A percentile compares a stretch with the other conserved stretches of the same genome.
These are phyloP conservation scores for Eurytoma californica DNA, from an alignment of 2,888 invertebrate species.

Conservation along the genomic window DNA sequence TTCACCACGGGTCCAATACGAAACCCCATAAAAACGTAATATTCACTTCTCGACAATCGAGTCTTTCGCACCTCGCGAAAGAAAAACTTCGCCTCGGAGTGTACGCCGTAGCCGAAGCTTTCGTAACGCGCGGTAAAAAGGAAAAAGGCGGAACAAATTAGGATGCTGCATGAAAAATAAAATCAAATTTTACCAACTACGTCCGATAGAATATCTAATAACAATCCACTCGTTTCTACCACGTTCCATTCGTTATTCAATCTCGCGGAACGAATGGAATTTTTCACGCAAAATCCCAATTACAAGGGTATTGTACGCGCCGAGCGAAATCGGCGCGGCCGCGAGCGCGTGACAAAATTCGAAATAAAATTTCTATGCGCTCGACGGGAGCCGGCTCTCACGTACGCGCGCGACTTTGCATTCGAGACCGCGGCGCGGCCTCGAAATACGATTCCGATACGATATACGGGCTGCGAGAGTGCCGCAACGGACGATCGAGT, in stretches of 20 bases:
- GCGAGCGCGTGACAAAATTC: constrained; percentile 31
- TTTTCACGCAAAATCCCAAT: too few species aligned
- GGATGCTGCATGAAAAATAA: too few species aligned
- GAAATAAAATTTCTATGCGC: constrained; percentile 7
- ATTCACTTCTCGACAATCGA: not conserved
- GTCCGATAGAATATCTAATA: too few species aligned
- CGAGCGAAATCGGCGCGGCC: constrained; percentile 2
- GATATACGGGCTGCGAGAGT: constrained; percentile 23
- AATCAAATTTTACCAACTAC: too few species aligned
- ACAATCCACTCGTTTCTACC: too few species aligned
- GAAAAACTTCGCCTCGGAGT: too few species aligned
- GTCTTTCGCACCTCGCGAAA: not conserved
- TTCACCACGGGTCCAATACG: not conserved
- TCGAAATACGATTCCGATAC: constrained; percentile 56
- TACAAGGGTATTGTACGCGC: too few species aligned
- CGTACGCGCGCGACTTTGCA: constrained; percentile 22
- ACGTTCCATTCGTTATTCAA: too few species aligned
- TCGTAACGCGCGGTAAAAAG: too few species aligned
- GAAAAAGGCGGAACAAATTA: too few species aligned
- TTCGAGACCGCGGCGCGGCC: constrained; percentile 51
- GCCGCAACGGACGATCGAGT: constrained; percentile 46
- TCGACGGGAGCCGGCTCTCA: not conserved
- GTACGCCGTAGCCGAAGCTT: too few species aligned
- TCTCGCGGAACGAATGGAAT: too few species aligned
- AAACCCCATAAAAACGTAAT: not conserved